Evolutionary conservation across 2,888 invertebrate species (phyloP), one percentile per base, ranked within the genome.

Genomic region (Melinopterus prodromus): DNA sequence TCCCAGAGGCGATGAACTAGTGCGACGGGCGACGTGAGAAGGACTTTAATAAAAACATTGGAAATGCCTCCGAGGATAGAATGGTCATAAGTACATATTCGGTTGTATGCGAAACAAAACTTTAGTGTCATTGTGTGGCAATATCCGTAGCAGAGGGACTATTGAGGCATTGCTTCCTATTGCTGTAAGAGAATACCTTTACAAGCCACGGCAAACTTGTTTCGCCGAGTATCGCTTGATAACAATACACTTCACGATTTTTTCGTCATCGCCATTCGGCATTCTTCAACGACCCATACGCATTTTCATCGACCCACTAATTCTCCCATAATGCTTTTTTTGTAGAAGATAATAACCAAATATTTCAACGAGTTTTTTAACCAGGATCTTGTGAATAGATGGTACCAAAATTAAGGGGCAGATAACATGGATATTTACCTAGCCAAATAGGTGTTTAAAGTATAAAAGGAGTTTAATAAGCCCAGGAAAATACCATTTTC

Each of bases 51-150:
- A 74, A 74, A 74, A 74, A 74, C 74, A 37, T 36, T 35, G n/a
- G 74, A 37, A 72, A 35, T n/a, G 74, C 35, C 74, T 35, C 36
- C 37, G 70, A 16, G 75, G 26, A 85, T 84, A 86, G 85, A 87
- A 86, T 86, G 86, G 53, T 53, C 53, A 53, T 53, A 53, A 53
- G 53, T 53, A 53, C 53, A 53, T 53, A 53, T 53, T 53, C 53
- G 53, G 53, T 53, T 53, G 53, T 12, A 53, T 53, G 53, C 84
- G 86, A 86, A 86, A 87, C 87, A 88, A 87, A 88, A 88, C 88
- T 88, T 87, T 87, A 88, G 88, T 87, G 87, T 86, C 86, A 86
- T 88, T 88, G 87, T 87, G 88, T 87, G 87, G 87, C 87, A 87
- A 88, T 88, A 87, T 87, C 87, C 53, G 53, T 53, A 53, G 53